Percentiles rank a stretch among this genome's conserved stretches.
Evolutionary conservation across 37 sponge, comb jelly and placozoan genomes (phyloP).

Genomic region (Beroe forskalii): DNA sequence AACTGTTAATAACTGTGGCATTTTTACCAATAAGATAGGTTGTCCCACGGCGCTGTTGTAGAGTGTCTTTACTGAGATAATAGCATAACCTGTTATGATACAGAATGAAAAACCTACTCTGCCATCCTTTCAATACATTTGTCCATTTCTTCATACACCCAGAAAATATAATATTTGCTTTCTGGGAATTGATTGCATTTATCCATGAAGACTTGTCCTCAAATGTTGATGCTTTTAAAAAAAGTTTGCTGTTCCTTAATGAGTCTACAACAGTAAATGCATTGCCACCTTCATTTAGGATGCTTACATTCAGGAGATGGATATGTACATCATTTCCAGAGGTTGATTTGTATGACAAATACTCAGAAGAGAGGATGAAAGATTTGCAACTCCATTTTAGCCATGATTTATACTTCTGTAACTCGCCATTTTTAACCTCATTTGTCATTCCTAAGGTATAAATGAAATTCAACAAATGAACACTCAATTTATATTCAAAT

Average conservation of each 20-base stretch:
- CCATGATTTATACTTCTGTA: conserved; percentile 11
- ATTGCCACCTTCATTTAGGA: neutral
- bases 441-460: too few relatives aligned
- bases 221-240: conserved; percentile 1
- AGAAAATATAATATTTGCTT: neutral
- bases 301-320: neutral
- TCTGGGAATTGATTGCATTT: conserved; percentile 52
- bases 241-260: neutral
- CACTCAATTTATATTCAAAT: too few relatives aligned
- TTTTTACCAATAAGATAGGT: neutral
- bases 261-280: neutral
- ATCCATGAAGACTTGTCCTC: conserved; percentile 26
- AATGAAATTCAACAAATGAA: too few relatives aligned
- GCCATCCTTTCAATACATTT: conserved; percentile 55
- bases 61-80: neutral
- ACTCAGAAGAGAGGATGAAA: conserved; percentile 3
- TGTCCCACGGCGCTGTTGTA: neutral
- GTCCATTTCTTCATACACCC: conserved; percentile 38
- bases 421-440: neutral
- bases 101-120: conserved; percentile 7
- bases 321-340: neutral
- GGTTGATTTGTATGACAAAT: neutral
- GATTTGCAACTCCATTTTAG: neutral
- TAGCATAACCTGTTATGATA: conserved; percentile 50
- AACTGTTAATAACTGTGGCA: neutral